These are phyloP conservation scores for Sciurus niger DNA, from an alignment of 2,113 vertebrate genomes.

Conservation along the genomic window DNA sequence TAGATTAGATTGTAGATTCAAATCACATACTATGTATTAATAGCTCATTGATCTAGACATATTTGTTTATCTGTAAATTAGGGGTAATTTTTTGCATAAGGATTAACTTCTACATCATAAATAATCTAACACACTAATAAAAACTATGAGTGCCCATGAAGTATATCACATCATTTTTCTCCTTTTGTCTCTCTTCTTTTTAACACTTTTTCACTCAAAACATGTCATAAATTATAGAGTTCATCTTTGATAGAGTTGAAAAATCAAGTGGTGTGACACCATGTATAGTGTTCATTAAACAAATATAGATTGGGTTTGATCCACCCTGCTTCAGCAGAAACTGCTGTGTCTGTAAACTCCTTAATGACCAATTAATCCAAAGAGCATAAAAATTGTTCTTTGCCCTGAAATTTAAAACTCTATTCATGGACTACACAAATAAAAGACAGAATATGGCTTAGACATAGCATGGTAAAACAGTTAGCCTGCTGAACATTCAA, in stretches of 20 bases:
- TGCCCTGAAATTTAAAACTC: neutral
- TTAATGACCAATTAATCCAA: neutral
- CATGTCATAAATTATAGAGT: neutral
- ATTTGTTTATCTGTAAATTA: neutral
- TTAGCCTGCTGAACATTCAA: neutral
- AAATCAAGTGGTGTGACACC: neutral
- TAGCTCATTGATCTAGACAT: neutral
- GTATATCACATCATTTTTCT: neutral
- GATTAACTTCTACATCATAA: neutral
- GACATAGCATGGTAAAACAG: neutral
- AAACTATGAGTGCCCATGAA: neutral
- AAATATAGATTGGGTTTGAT: constrained; percentile 16
- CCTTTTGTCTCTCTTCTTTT: neutral
- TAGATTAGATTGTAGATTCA: too few relatives aligned
- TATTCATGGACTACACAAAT: neutral
- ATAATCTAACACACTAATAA: neutral
- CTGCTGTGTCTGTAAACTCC: neutral
- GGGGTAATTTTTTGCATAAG: neutral
- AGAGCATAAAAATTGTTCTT: neutral
- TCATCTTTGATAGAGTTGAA: neutral
- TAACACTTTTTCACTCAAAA: neutral
- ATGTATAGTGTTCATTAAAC: neutral
- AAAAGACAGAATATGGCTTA: neutral
- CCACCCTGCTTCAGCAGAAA: neutral
- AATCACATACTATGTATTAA: neutral